Base-by-base conservation (phyloP, 37 sponge, comb jelly and placozoan species). In the Agelas oroides region DNA sequence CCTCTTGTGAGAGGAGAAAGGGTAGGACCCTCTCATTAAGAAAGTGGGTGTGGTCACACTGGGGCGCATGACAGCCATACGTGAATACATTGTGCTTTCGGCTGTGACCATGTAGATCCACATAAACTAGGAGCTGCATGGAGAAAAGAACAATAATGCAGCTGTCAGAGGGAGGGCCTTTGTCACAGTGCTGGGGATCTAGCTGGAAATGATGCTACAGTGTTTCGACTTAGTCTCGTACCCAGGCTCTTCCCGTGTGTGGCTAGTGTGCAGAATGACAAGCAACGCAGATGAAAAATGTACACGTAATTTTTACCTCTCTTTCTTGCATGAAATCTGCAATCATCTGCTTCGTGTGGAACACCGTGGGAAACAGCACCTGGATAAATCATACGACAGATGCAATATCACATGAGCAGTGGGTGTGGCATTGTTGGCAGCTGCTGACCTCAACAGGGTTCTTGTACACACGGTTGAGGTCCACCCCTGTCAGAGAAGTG, bases 61-160 rank as follows among this genome's bases (percentile, higher is more conserved):
- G 30, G 27, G 77, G 81, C 19, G 66, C 58, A 33, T 81, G 89
- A 65, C 93, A 92, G 14, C 91, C 96, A 34, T 90, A 95, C 70
- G 70, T 86, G 53, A 96, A 93, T 5, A 96, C 79, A 78, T 96
- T 96, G 59, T 96, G 91, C 54, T 84, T 92, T 17, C 88, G 84
- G 40, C 87, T 85, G 84, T 93, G 94, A 16, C 96, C 96, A 78
- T 96, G 96, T 38, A 96, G 83, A 41, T 96, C 94, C 52, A 90
- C 79, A 55, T 88, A 96, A 17, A 92, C 32, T 6, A 85, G 35
- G 28, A 96, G 32, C 88, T 89, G n/a, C n/a, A n/a, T n/a, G n/a
- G n/a, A n/a, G n/a, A n/a, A n/a, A n/a, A n/a, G n/a, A n/a, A n/a
- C n/a, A n/a, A n/a, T n/a, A n/a, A n/a, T n/a, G n/a, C n/a, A n/a